Percentiles rank a stretch among this genome's conserved stretches.
These are phyloP conservation scores for Agrenia bidenticulata DNA, from an alignment of 2,888 invertebrate species.

Conservation along the genomic window DNA sequence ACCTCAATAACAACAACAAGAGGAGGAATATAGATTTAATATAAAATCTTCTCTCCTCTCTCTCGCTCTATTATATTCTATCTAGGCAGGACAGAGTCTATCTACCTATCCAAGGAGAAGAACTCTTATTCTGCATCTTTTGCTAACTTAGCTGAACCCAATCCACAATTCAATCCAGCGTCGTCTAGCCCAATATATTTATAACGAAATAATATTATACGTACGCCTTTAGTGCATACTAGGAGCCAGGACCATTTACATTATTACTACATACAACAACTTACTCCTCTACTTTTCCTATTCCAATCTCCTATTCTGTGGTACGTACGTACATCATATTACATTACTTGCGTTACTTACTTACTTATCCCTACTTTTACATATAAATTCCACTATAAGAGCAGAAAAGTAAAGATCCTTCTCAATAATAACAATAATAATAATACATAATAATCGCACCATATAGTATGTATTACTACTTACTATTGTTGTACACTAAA, in stretches of 20 bases:
- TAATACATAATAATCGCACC: slow-evolving; percentile 9
- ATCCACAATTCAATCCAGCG: slow-evolving; percentile 19
- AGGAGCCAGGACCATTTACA: slow-evolving; percentile 23
- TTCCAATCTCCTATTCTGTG: neutral
- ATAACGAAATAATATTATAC: slow-evolving; percentile 23
- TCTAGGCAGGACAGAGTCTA: neutral
- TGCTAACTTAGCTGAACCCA: neutral
- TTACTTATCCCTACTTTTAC: slow-evolving; percentile 6
- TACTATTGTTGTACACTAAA: no score
- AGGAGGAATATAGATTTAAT: slow-evolving; percentile 7
- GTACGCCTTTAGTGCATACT: slow-evolving; percentile 16
- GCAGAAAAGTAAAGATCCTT: slow-evolving; percentile 9
- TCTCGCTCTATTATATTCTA: slow-evolving; percentile 3
- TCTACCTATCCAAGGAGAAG: slow-evolving; percentile 7
- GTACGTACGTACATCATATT: slow-evolving; percentile 10
- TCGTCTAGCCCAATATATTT: slow-evolving; percentile 15
- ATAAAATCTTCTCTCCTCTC: neutral
- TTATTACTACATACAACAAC: slow-evolving; percentile 8
- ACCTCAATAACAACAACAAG: slow-evolving; percentile 12
- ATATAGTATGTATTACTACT: neutral
- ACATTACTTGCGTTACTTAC: slow-evolving; percentile 11
- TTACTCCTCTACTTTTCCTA: slow-evolving; percentile 7
- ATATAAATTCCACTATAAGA: slow-evolving; percentile 19
- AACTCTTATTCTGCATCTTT: slow-evolving; percentile 14
- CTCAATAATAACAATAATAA: slow-evolving; percentile 8